phyloP scores from a whole-genome alignment of 2,797 vertebrate species.

The Novumbra hubbsi region DNA sequence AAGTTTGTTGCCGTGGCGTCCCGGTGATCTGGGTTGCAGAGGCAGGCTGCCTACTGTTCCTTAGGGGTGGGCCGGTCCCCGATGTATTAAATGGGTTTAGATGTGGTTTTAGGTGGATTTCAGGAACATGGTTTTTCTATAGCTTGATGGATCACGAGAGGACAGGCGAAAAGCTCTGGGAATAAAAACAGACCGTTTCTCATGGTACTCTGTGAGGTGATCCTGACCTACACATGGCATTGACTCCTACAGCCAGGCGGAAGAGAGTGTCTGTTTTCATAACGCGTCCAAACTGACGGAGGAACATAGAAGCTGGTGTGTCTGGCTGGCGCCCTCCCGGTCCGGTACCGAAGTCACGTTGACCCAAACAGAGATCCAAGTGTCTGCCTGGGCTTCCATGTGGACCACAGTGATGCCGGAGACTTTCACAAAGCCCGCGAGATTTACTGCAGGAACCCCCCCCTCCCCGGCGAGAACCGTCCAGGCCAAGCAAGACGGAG shows the following conservation, averaged over 20 bases:
- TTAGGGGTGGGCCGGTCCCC: too few relatives aligned
- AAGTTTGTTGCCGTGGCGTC: too few relatives aligned
- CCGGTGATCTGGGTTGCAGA: too few relatives aligned
- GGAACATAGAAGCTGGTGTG: slow-evolving; percentile 4
- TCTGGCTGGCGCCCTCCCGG: slow-evolving; percentile 1
- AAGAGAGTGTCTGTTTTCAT: not conserved
- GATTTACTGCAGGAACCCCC: slow-evolving; percentile 12
- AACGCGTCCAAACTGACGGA: slow-evolving; percentile 11
- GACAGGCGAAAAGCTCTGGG: slow-evolving; percentile 44
- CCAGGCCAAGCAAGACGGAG: not conserved
- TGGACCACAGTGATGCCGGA: slow-evolving; percentile 6
- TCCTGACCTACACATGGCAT: slow-evolving; percentile 38
- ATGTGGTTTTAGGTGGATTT: slow-evolving; percentile 42
- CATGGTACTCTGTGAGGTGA: slow-evolving; percentile 45
- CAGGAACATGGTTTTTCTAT: slow-evolving; percentile 41
- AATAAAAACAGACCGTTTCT: slow-evolving; percentile 54
- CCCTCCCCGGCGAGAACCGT: slow-evolving; percentile 7
- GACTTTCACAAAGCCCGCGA: slow-evolving; percentile 5
- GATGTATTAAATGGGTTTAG: too few relatives aligned
- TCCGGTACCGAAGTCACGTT: slow-evolving; percentile 12
- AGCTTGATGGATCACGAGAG: slow-evolving; percentile 27
- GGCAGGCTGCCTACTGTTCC: too few relatives aligned
- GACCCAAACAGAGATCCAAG: slow-evolving; percentile 15
- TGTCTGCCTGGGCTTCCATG: slow-evolving; percentile 8
- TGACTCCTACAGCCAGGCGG: slow-evolving; percentile 48